phyloP scores from a whole-genome alignment of 1,140 invertebrate species.

The Littorina saxatilis region DNA sequence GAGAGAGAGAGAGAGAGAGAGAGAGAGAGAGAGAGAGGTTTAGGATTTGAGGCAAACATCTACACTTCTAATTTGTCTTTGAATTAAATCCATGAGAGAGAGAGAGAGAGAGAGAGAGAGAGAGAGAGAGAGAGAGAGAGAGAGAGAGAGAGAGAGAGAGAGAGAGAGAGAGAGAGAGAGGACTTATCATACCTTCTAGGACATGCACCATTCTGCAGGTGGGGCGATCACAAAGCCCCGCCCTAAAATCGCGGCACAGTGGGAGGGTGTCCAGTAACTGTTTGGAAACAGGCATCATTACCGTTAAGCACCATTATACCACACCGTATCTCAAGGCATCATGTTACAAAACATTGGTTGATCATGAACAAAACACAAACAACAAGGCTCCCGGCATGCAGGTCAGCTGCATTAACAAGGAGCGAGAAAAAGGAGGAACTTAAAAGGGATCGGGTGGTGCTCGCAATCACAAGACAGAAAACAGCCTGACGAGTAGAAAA shows the following conservation, averaged over 20 bases:
- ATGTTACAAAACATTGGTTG: no score
- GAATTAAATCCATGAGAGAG: not conserved
- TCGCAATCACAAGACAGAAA: not conserved
- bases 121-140: not conserved
- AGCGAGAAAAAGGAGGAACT: not conserved
- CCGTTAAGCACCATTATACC: no score
- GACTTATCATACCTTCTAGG: conserved; percentile 85
- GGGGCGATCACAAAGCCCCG: conserved; percentile 94
- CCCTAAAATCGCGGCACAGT: conserved; percentile 99
- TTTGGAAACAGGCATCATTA: conserved; percentile 75
- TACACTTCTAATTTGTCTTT: no score
- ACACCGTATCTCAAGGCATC: no score
- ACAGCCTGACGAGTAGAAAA: no score
- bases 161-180: not conserved
- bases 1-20: no score
- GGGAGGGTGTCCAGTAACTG: conserved; percentile 99
- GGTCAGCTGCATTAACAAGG: no score
- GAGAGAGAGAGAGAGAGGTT: no score
- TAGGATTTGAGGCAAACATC: no score
- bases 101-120: not conserved
- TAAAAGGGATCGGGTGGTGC: not conserved
- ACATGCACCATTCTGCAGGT: conserved; percentile 97
- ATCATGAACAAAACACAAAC: no score
- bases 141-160: not conserved
- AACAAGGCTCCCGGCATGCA: no score